phyloP scores from a whole-genome alignment of 2,113 vertebrate genomes.

The Amazona guildingii region DNA sequence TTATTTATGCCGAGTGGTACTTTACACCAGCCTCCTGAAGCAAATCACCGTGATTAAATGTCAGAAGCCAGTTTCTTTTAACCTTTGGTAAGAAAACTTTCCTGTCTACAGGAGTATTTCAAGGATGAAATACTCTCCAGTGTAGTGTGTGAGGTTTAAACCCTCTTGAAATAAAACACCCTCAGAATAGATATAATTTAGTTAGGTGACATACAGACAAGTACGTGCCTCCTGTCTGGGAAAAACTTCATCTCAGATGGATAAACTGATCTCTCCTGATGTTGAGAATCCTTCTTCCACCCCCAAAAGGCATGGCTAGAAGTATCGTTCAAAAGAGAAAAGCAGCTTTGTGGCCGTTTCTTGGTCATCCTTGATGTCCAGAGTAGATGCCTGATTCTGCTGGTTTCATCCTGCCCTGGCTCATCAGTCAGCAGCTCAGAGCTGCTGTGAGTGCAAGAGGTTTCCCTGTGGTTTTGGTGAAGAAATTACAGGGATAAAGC shows the following conservation, averaged over 20 bases:
- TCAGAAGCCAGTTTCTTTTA: background rate
- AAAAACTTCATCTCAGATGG: background rate
- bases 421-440: background rate
- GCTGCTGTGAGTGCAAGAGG: background rate
- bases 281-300: background rate
- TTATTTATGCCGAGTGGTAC: constrained; percentile 10
- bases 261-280: background rate
- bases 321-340: background rate
- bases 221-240: background rate
- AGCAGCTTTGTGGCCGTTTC: background rate
- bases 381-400: background rate
- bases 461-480: background rate
- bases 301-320: background rate
- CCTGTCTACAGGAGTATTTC: background rate
- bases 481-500: background rate
- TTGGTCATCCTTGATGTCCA: background rate
- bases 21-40: background rate
- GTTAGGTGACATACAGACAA: background rate
- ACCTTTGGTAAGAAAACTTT: constrained; percentile 10
- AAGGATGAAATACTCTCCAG: background rate
- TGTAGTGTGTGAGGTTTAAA: background rate
- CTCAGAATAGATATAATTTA: background rate
- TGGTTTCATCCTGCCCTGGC: background rate
- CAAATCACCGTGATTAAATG: constrained; percentile 25
- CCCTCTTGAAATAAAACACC: background rate